A percentile compares a stretch with the other conserved stretches of the same genome.
phyloP scores from a whole-genome alignment of 2,797 vertebrate species.

The Ataeniobius toweri region DNA sequence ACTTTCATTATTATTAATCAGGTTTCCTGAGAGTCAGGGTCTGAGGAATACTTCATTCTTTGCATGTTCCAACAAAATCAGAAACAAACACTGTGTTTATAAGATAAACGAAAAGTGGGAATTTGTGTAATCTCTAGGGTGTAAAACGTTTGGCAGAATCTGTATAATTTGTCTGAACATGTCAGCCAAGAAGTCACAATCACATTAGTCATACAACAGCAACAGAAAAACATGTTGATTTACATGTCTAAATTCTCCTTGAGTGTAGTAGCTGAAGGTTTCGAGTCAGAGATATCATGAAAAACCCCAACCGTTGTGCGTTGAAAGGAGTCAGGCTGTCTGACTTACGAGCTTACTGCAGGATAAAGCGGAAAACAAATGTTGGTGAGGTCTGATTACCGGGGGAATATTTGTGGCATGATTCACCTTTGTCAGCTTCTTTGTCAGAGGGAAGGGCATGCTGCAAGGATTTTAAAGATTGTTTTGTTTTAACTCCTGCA shows the following conservation, averaged over 20 bases:
- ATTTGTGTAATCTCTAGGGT: conserved; percentile 8
- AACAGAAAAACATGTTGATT: background rate
- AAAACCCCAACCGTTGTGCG: background rate
- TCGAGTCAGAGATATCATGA: background rate
- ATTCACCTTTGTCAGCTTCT: conserved; percentile 11
- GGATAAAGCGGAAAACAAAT: background rate
- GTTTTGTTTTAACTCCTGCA: background rate
- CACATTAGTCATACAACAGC: background rate
- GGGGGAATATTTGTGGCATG: conserved; percentile 11
- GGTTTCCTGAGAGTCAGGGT: background rate
- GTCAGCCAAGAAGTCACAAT: background rate
- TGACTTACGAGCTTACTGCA: background rate
- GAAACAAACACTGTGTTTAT: background rate
- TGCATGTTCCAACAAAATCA: conserved; percentile 14
- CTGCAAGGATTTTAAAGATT: background rate
- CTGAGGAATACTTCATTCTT: background rate
- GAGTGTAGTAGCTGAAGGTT: background rate
- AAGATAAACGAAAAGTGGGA: background rate
- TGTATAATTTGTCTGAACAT: conserved; percentile 5
- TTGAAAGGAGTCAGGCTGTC: background rate
- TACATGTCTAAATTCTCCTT: background rate
- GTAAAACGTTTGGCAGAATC: background rate
- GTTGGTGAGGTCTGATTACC: background rate
- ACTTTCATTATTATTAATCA: background rate
- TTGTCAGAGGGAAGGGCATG: background rate